These are phyloP conservation scores for Arrhopalites spinosus DNA, from an alignment of 2,888 invertebrate species.

Conservation along the genomic window DNA sequence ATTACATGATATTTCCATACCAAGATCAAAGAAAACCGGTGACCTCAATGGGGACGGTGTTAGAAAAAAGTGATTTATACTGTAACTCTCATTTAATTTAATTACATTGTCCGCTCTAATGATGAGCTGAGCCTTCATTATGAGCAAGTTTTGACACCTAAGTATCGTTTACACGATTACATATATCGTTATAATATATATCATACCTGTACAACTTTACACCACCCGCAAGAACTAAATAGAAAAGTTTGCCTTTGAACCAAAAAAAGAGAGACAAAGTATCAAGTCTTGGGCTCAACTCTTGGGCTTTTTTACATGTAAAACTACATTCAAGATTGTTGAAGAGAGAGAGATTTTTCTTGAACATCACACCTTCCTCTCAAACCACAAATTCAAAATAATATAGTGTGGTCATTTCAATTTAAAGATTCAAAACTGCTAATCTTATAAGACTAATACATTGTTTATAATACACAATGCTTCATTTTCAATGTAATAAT, in stretches of 20 bases:
- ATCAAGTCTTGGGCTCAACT: too few relatives aligned
- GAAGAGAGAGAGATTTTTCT: background rate
- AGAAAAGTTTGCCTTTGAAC: background rate
- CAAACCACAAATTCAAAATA: background rate
- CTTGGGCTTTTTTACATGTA: background rate
- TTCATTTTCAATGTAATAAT: too few relatives aligned
- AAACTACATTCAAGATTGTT: background rate
- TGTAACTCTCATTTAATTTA: slow-evolving; percentile 53
- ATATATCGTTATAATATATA: background rate
- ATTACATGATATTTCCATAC: slow-evolving; percentile 37
- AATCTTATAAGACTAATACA: background rate
- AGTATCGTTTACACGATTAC: slow-evolving; percentile 31
- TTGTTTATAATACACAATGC: too few relatives aligned
- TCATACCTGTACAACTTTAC: background rate
- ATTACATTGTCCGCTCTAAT: slow-evolving; percentile 53
- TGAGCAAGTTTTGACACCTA: slow-evolving; percentile 40
- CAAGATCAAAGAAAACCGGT: slow-evolving; percentile 49
- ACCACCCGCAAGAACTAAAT: background rate
- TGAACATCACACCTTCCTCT: background rate
- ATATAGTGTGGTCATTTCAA: slow-evolving; percentile 22
- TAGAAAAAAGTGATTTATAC: slow-evolving; percentile 50
- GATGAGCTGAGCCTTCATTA: slow-evolving; percentile 52
- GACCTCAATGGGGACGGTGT: slow-evolving; percentile 44
- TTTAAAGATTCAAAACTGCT: slow-evolving; percentile 26
- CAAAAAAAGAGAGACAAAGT: too few relatives aligned